Base-by-base conservation (phyloP, 2,113 vertebrate species). In the Gorsachius goisagi region DNA sequence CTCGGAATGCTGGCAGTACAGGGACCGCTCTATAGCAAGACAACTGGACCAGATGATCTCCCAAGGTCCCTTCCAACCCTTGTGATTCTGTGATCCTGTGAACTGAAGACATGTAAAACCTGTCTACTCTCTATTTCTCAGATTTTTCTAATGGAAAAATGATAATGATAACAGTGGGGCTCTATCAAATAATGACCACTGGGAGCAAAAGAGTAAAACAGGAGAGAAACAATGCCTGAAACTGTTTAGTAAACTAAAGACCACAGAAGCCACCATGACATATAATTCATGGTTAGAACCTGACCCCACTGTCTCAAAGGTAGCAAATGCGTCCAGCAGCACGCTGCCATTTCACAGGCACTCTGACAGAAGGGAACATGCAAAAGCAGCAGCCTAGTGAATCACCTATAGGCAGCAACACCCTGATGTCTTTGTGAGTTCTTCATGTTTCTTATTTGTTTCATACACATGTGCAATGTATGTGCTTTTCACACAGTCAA, bases 21-120 rank as follows among this genome's bases (percentile, higher is more conserved):
- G 59, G 60, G 44, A 41, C 14, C 0, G 0, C 9, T 88, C 41
- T 41, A 4, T 0, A 62, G 26, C 2, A 1, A 58, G 20, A 28
- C 10, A 71, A 45, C 28, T n/a, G n/a, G n/a, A n/a, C n/a, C n/a
- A n/a, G n/a, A n/a, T n/a, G n/a, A n/a, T n/a, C n/a, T n/a, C n/a
- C n/a, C n/a, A n/a, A n/a, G n/a, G n/a, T n/a, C n/a, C n/a, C n/a
- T n/a, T n/a, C n/a, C n/a, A n/a, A n/a, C n/a, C n/a, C n/a, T n/a
- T n/a, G n/a, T n/a, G n/a, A n/a, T n/a, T n/a, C n/a, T n/a, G n/a
- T n/a, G n/a, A n/a, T n/a, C n/a, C n/a, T n/a, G n/a, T n/a, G n/a
- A n/a, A n/a, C n/a, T 39, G 67, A 59, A 50, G 67, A 75, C 6
- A 18, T 9, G 1, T 19, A 47, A 60, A 9, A 50, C 24, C 8